phyloP scores from a whole-genome alignment of 2,113 vertebrate genomes.

The Prochilodus magdalenae region DNA sequence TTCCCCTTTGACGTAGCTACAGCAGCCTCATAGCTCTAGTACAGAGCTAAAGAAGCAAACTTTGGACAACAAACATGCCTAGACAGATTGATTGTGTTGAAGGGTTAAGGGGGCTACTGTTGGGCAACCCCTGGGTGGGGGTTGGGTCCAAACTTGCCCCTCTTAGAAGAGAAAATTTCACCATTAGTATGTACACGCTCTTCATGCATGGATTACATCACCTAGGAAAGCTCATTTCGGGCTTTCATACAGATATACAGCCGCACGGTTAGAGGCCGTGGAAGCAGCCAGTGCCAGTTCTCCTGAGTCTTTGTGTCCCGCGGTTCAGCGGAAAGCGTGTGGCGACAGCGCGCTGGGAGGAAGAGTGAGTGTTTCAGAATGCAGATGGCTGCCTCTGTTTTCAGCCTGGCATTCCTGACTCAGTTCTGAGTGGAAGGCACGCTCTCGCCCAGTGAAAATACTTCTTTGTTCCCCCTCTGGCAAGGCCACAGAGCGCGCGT shows the following conservation, averaged over 20 bases:
- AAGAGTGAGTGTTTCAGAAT: not conserved
- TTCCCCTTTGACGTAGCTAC: too few species aligned
- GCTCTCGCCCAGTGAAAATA: constrained; percentile 23
- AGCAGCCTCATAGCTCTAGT: not conserved
- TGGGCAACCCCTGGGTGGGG: not conserved
- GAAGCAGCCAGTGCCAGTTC: not conserved
- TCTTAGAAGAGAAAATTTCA: not conserved
- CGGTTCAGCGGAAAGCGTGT: not conserved
- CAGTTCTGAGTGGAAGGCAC: constrained; percentile 23
- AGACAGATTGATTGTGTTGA: not conserved
- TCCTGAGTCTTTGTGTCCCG: not conserved
- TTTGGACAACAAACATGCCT: not conserved
- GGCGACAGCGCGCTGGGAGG: not conserved
- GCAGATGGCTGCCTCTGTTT: constrained; percentile 17
- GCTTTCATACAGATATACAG: not conserved
- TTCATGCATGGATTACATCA: not conserved
- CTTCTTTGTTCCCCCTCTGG: constrained; percentile 42
- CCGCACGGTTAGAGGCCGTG: not conserved
- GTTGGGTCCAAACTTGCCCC: not conserved
- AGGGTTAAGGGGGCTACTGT: not conserved
- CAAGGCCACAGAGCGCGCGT: constrained; percentile 7
- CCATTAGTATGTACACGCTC: not conserved
- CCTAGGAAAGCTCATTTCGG: not conserved
- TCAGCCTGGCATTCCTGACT: constrained; percentile 42
- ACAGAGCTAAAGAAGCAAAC: not conserved